Evolutionary conservation across 2,113 vertebrate species (phyloP).

Genomic region (Gavia stellata): DNA sequence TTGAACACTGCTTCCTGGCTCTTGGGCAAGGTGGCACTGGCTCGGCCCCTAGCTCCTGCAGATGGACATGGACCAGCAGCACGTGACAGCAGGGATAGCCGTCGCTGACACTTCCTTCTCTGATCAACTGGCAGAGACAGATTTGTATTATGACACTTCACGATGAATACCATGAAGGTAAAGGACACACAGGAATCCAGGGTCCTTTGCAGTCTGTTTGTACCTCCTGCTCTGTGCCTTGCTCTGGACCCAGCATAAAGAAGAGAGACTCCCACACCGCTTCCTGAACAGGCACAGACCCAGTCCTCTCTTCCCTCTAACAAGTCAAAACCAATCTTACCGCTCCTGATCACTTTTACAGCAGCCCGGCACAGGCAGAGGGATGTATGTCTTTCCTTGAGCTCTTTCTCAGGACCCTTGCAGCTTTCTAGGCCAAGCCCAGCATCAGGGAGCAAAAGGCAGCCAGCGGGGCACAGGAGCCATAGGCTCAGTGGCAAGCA

Average conservation of each 20-base stretch:
- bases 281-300: not conserved
- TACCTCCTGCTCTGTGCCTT: not conserved
- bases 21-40: not conserved
- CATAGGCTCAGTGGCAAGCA: not conserved
- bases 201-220: not conserved
- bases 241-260: not conserved
- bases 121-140: not conserved
- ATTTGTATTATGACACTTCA: not conserved
- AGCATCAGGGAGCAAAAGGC: not conserved
- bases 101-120: not conserved
- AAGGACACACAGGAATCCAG: not conserved
- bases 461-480: not conserved
- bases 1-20: not conserved
- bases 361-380: not conserved
- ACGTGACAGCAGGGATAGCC: not conserved
- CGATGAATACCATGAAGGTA: not conserved
- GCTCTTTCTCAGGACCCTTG: not conserved
- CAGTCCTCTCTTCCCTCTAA: not conserved
- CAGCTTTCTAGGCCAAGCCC: not conserved
- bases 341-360: not conserved
- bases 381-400: not conserved
- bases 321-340: not conserved
- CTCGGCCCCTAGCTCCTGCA: not conserved
- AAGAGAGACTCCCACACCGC: not conserved
- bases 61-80: not conserved